Conservation (phyloP, 2,113 vertebrate species). For the Paradisaea rubra region DNA sequence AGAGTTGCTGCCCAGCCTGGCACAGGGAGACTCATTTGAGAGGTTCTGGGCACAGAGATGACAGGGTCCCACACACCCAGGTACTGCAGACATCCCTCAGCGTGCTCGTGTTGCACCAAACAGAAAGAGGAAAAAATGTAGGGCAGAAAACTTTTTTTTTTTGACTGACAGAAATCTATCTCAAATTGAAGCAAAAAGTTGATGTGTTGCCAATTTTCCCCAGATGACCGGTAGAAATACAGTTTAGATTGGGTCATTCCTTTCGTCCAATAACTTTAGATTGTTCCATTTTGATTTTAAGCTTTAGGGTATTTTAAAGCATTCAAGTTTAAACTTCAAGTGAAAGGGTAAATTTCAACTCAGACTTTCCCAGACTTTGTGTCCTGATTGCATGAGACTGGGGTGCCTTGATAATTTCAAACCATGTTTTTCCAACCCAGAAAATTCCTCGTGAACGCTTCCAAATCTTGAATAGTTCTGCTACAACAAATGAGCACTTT, state of each 20-base stretch:
- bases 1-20: not conserved
- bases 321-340: not conserved
- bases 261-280: not conserved
- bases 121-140: not conserved
- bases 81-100: not conserved
- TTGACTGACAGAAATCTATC: not conserved
- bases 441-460: not conserved
- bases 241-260: not conserved
- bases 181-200: not conserved
- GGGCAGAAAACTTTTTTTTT: not conserved
- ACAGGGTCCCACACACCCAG: not conserved
- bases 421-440: not conserved
- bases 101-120: rapidly evolving
- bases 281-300: slow-evolving; percentile 16
- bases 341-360: not conserved
- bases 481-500: slow-evolving; percentile 21
- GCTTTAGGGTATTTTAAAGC: not conserved
- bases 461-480: not conserved
- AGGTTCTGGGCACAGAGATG: not conserved
- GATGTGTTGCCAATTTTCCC: not conserved
- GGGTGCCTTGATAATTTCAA: not conserved
- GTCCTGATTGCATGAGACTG: not conserved
- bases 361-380: not conserved
- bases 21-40: not conserved
- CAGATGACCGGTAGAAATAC: not conserved